Evolutionary conservation across 1,140 invertebrate genomes (phyloP).

Genomic region (Oscheius sp.): DNA sequence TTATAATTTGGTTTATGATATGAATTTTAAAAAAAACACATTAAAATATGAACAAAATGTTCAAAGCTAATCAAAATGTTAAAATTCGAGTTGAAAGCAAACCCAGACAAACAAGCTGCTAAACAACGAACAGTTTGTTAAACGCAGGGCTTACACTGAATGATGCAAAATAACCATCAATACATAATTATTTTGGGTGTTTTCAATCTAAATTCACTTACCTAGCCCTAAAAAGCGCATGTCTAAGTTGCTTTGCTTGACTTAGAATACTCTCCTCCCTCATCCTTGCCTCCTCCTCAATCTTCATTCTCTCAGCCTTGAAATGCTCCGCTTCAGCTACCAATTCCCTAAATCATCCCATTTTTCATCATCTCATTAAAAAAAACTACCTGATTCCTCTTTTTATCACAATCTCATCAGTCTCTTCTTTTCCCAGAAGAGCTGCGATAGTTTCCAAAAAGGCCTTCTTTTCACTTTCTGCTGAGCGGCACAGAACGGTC

Average conservation of each 20-base stretch:
- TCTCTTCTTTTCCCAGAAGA: conserved; percentile 1
- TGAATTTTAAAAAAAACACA: too few relatives aligned
- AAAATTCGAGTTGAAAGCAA: background rate
- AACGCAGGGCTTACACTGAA: too few relatives aligned
- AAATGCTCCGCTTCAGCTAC: background rate
- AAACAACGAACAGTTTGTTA: too few relatives aligned
- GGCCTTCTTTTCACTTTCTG: conserved; percentile 22
- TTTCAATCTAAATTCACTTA: background rate
- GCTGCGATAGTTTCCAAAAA: conserved; percentile 15
- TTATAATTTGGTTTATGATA: too few relatives aligned
- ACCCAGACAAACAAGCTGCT: background rate
- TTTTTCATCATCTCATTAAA: too few relatives aligned
- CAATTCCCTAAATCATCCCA: background rate
- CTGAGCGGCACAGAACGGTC: conserved; percentile 15
- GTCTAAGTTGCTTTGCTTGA: conserved; percentile 27
- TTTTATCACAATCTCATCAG: conserved; percentile 18
- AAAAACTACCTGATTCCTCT: conserved; percentile 5
- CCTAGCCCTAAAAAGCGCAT: conserved; percentile 24
- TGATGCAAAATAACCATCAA: too few relatives aligned
- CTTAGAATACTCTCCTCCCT: conserved; percentile 7
- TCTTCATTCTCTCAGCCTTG: conserved; percentile 6
- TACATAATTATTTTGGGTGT: background rate
- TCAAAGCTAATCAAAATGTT: background rate
- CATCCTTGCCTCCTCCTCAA: background rate
- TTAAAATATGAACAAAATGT: too few relatives aligned